phyloP scores from a whole-genome alignment of 2,797 vertebrate genomes.

The Avahi laniger region DNA sequence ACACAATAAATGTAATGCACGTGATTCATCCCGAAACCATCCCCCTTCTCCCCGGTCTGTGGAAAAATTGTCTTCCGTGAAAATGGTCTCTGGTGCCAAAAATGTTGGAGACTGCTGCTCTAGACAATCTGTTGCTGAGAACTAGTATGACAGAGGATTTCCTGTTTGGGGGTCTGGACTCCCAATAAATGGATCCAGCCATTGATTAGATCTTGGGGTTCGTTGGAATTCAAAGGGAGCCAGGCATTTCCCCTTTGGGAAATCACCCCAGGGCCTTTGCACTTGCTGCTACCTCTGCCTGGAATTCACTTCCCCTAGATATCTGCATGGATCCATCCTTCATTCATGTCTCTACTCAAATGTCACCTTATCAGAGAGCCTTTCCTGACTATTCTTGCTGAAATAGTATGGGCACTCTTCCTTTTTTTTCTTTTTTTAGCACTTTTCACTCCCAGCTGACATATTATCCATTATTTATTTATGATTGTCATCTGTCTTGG shows the following conservation, averaged over 20 bases:
- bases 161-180: not conserved
- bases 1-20: too few species aligned
- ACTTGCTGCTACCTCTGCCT: not conserved
- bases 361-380: not conserved
- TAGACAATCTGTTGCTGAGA: not conserved
- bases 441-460: not conserved
- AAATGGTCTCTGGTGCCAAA: too few species aligned
- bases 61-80: too few species aligned
- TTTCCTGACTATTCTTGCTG: not conserved
- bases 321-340: not conserved
- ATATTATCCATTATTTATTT: not conserved
- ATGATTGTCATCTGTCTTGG: not conserved
- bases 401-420: not conserved
- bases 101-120: not conserved
- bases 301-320: not conserved
- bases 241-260: not conserved
- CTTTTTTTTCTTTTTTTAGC: not conserved
- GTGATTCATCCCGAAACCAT: too few species aligned
- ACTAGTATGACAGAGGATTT: not conserved
- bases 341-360: not conserved
- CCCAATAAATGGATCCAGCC: not conserved
- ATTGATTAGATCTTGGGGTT: not conserved
- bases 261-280: conserved; percentile 26
- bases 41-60: too few species aligned
- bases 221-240: not conserved